Percentiles rank a stretch among this genome's conserved stretches.
Conservation (phyloP, 2,797 vertebrate genomes). For the Aldrovandia affinis region DNA sequence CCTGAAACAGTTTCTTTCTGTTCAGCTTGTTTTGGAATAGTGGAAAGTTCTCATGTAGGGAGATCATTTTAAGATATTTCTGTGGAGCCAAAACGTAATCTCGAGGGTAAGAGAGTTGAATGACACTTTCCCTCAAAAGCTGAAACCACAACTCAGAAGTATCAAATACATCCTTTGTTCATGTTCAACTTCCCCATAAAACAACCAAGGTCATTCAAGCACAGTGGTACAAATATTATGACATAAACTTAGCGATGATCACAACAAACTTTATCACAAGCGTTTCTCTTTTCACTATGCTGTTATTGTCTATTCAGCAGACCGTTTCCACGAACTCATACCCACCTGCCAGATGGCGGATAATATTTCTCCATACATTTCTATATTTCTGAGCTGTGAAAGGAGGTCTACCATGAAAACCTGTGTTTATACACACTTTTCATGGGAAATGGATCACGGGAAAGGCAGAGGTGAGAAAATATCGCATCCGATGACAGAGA, state of each 20-base stretch:
- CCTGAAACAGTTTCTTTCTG: background rate
- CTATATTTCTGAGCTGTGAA: background rate
- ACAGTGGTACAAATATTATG: background rate
- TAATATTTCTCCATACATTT: constrained; percentile 8
- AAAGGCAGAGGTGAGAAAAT: background rate
- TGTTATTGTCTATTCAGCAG: background rate
- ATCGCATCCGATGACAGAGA: background rate
- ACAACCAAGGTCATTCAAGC: background rate
- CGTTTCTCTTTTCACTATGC: background rate
- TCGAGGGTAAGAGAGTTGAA: background rate
- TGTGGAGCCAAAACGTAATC: background rate
- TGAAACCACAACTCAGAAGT: background rate
- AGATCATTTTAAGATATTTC: constrained; percentile 7
- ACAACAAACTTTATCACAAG: background rate
- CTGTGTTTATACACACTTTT: background rate
- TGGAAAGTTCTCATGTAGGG: background rate
- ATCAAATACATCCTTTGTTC: background rate
- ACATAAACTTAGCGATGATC: background rate
- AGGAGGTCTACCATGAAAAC: background rate
- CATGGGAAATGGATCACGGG: background rate
- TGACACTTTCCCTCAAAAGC: background rate
- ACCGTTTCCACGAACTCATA: background rate
- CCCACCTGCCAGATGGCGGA: background rate
- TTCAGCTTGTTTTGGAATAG: no score
- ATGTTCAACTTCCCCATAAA: no score